Conservation (phyloP, 2,797 vertebrate genomes). For the Scyliorhinus canicula region DNA sequence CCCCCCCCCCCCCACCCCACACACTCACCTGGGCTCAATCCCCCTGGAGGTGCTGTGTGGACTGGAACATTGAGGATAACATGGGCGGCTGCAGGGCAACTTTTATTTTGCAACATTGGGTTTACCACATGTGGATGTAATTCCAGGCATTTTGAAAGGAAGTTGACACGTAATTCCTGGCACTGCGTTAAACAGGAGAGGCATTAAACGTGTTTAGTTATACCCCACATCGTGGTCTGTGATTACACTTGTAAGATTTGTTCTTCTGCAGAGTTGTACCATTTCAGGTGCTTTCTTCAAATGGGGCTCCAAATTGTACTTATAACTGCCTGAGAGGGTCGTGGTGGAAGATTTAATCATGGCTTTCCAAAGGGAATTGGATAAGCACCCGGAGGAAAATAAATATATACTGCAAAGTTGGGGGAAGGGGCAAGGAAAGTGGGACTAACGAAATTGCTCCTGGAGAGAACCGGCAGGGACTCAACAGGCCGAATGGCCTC, state of each 20-base stretch:
- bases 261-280: background rate
- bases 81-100: background rate
- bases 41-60: too few species aligned
- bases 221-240: background rate
- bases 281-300: background rate
- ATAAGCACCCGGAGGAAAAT: background rate
- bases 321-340: background rate
- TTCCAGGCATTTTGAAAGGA: background rate
- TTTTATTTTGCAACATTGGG: too few species aligned
- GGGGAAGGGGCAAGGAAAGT: too few species aligned
- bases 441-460: background rate
- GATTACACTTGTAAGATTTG: background rate
- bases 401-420: background rate
- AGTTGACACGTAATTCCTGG: background rate
- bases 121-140: background rate
- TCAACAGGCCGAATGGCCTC: background rate
- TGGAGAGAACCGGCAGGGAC: background rate
- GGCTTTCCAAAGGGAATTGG: background rate
- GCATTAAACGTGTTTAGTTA: background rate
- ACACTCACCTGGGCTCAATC: slow-evolving; percentile 15
- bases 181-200: background rate
- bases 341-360: background rate
- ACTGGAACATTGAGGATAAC: background rate
- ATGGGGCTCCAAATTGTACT: background rate
- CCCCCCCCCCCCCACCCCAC: slow-evolving; percentile 45